Evolutionary conservation across 2,797 vertebrate genomes (phyloP), one percentile per base, ranked within the genome.

Genomic region (Falco biarmicus): DNA sequence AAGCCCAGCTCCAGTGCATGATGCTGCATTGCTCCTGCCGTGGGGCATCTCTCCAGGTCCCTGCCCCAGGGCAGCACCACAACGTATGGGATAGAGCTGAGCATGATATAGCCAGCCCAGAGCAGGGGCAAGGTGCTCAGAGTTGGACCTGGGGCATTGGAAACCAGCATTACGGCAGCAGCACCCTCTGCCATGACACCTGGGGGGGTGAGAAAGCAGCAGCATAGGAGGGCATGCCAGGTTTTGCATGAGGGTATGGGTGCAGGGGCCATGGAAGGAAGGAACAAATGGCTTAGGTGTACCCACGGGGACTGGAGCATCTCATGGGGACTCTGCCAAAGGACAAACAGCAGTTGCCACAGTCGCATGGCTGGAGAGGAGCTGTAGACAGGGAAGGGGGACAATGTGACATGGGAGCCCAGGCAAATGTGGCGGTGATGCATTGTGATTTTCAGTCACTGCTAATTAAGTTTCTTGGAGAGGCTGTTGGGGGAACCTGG

Each of bases 141-240:
- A 31, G 19, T 5, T 8, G 21, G 29, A 81, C 5, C 3, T 0
- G 1, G n/a, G 25, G 9, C 57, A 60, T 19, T 3, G 50, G 64
- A 32, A 90, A 14, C 22, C 48, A 63, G 21, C 31, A 22, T 11
- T 64, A 24, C 47, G 24, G 16, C 45, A 47, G 64, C n/a, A 70
- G 43, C 22, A 65, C 9, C 17, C 13, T 25, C 3, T 48, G n/a
- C 4, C 47, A 50, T 29, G 57, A 3, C 3, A 39, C 5, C 11
- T 34, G 20, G 13, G 76, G 9, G 14, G 29, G 24, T 9, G 29
- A 69, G 28, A 43, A 50, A 70, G 45, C 39, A 70, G n/a, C 13
- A 45, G 12, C 6, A 10, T 29, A 8, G 15, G 22, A 76, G 59
- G 29, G 11, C 25, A 54, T 11, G 13, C 41, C 32, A 0, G 0